phyloP scores from a whole-genome alignment of 2,797 vertebrate species.

The Silurus aristotelis region DNA sequence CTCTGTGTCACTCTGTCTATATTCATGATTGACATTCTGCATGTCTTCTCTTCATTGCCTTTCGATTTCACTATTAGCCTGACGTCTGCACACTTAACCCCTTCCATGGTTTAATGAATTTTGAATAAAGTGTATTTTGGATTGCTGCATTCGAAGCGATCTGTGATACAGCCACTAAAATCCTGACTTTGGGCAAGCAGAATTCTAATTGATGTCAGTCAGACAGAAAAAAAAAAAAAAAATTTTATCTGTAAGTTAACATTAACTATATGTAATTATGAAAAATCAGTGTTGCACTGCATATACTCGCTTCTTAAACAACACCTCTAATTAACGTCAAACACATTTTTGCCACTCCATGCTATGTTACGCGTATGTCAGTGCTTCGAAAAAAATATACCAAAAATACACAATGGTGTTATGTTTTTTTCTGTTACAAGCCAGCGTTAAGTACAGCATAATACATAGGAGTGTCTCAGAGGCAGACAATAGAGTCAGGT shows the following conservation, averaged over 20 bases:
- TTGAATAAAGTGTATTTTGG: not conserved
- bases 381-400: not conserved
- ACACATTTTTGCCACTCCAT: not conserved
- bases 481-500: not conserved
- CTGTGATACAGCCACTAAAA: not conserved
- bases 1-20: not conserved
- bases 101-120: not conserved
- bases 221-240: not conserved
- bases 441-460: not conserved
- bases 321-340: not conserved
- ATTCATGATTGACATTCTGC: constrained; percentile 12
- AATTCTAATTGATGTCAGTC: not conserved
- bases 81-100: not conserved
- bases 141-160: not conserved
- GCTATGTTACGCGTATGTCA: too few relatives aligned
- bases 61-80: not conserved
- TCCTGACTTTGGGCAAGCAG: not conserved
- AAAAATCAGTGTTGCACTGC: not conserved
- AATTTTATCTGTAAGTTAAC: not conserved
- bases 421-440: not conserved
- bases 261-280: not conserved
- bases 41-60: not conserved
- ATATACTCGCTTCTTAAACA: too few relatives aligned
- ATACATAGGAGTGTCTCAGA: not conserved
- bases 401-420: not conserved